Evolutionary conservation across 2,797 vertebrate species (phyloP), one percentile per base, ranked within the genome.

Genomic region (Nyctalus aviator): DNA sequence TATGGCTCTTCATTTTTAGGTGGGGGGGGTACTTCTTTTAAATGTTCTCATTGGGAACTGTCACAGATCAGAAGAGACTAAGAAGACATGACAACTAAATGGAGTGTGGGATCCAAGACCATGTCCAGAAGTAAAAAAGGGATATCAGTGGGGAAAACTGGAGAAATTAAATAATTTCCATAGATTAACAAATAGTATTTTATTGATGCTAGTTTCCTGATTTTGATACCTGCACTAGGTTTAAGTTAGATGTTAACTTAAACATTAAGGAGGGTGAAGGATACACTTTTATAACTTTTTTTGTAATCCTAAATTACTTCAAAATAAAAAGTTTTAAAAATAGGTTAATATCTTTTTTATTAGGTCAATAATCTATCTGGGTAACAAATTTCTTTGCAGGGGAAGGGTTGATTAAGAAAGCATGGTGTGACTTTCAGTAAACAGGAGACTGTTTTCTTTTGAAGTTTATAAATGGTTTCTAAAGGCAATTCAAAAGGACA

Each of bases 381-480:
- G 82, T 93, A 95, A 93, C 83, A 91, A 55, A 68, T 85, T 90
- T 94, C 91, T 93, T 96, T 91, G 48, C 21, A 77, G 85, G 14
- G 18, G 64, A 77, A 25, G 76, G 30, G 23, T 9, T 91, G 89
- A 94, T 95, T 91, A 72, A 86, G 91, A 94, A 96, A 95, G 90
- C 83, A 83, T 62, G 55, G 75, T 88, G 62, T 83, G 79, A 90
- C 48, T 94, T 90, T 91, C 82, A 95, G 77, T 88, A 89, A 94
- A 79, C 75, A 68, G 30, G 41, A 83, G 64, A 83, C 91, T 95
- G 84, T 90, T 97, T 97, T 94, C 93, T 92, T 94, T 94, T 95
- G 88, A 53, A 92, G 81, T 90, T 95, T 85, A 96, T 93, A 94
- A 95, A 96, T 83, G 93, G 64, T 35, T 94, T 96, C 81, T 84